Conservation (phyloP, 2,113 vertebrate genomes). For the Vulpes ferrilata region DNA sequence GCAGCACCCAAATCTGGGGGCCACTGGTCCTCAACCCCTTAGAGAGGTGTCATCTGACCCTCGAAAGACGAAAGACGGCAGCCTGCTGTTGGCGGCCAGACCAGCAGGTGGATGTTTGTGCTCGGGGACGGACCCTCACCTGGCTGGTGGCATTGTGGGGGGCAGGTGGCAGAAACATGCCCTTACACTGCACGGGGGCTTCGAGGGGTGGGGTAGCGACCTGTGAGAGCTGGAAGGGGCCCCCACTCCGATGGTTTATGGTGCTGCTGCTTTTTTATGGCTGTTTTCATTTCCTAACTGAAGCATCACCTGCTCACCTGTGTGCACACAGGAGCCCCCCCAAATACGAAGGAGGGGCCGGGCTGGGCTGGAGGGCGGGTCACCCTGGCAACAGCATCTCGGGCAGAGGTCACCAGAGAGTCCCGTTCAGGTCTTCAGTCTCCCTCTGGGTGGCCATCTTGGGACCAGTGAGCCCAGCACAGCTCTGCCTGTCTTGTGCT, state of each 20-base stretch:
- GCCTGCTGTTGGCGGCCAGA: not conserved
- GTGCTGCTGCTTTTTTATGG: not conserved
- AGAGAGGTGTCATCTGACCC: not conserved
- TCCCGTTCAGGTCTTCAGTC: not conserved
- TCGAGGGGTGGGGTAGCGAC: not conserved
- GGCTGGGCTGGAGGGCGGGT: no score
- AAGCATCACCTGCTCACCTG: not conserved
- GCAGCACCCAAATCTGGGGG: accelerated
- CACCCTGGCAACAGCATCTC: not conserved
- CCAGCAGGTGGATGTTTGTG: accelerated
- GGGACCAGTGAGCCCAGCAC: not conserved
- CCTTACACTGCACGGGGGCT: not conserved
- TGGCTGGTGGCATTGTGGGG: no score
- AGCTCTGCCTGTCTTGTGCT: not conserved
- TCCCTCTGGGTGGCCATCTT: not conserved
- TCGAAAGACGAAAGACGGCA: accelerated
- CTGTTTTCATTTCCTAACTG: not conserved
- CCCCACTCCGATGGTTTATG: conserved; percentile 32
- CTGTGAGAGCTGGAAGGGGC: not conserved
- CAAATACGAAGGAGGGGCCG: not conserved
- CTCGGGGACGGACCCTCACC: no score
- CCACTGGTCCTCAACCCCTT: not conserved
- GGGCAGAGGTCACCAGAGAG: not conserved
- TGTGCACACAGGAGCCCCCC: not conserved
- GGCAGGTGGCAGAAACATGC: not conserved